phyloP scores from a whole-genome alignment of 37 sponge, comb jelly and placozoan genomes.

The Haliclona indistincta region DNA sequence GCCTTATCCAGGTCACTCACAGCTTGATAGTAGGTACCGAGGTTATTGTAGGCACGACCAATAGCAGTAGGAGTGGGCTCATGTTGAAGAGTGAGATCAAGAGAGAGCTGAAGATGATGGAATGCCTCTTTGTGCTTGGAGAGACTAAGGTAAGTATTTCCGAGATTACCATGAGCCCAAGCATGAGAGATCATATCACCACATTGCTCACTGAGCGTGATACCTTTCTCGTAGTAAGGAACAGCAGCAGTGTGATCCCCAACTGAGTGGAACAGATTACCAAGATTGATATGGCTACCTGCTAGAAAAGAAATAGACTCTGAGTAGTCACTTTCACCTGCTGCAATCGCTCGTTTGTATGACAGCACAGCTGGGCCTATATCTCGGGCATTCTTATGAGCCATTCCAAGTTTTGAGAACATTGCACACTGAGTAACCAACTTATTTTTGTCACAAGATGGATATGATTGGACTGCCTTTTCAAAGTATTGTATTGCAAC shows the following conservation, averaged over 20 bases:
- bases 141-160: slow-evolving; percentile 70
- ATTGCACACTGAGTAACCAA: too few relatives aligned
- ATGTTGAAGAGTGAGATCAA: slow-evolving; percentile 41
- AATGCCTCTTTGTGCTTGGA: slow-evolving; percentile 51
- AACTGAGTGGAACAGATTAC: slow-evolving; percentile 64
- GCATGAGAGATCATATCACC: slow-evolving; percentile 46
- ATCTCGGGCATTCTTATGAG: too few relatives aligned
- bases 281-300: slow-evolving; percentile 60
- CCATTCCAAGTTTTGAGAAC: too few relatives aligned
- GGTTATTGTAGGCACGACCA: slow-evolving; percentile 64
- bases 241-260: slow-evolving; percentile 49
- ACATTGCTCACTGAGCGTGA: slow-evolving; percentile 28
- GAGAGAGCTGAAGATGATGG: slow-evolving; percentile 46
- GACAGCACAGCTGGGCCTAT: too few relatives aligned
- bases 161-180: slow-evolving; percentile 82
- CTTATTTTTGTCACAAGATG: too few relatives aligned
- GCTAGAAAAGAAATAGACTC: too few relatives aligned
- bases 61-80: slow-evolving; percentile 53
- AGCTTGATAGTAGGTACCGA: slow-evolving; percentile 72
- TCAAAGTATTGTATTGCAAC: too few relatives aligned
- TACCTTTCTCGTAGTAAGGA: slow-evolving; percentile 40
- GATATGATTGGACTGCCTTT: too few relatives aligned
- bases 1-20: slow-evolving; percentile 46
- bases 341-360: too few relatives aligned
- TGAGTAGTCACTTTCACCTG: too few relatives aligned